Evolutionary conservation across 2,888 invertebrate genomes (phyloP), one percentile per base, ranked within the genome.

Genomic region (Machimus rusticus): DNA sequence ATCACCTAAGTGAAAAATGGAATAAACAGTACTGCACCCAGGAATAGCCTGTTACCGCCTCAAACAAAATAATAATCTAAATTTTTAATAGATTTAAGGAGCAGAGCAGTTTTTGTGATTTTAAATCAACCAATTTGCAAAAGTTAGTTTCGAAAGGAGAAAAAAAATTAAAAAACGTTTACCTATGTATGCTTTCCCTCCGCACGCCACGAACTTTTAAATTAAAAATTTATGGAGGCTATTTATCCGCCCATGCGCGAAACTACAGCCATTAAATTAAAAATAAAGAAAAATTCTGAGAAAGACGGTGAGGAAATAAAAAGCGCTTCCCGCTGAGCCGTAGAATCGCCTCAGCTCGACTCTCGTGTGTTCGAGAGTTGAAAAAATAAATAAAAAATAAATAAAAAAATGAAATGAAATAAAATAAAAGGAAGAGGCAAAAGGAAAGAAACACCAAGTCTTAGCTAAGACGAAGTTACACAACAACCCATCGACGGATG

Each of bases 231-330:
- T 46, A 79, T 79, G 51, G 31, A 51, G 9, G 51, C 51, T 79
- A 79, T 51, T 79, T 79, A 79, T 79, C 79, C 79, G 79, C 79
- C 79, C 79, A 79, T 79, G 79, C 79, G 51, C 79, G 51, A 79
- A 79, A 79, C 51, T 46, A 51, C 79, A 79, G 79, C 51, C 79
- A 79, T 79, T 55, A 79, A 79, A 79, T 46, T 79, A 79, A 79
- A 79, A 79, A 79, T 79, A 79, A 79, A 79, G 51, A 79, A 46
- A 46, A 46, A 31, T 46, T 79, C 28, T 79, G 12, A 79, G 51
- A 79, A 79, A 79, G 79, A 34, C 46, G 51, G 31, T 51, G 31
- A 79, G 31, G 28, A 79, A 78, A 78, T 51, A 51, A 51, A 78
- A 78, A 78, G 51, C 28, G 31, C 79, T 79, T 46, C 79, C 46